phyloP scores from a whole-genome alignment of 2,797 vertebrate genomes.

The Macroramphosus scolopax region DNA sequence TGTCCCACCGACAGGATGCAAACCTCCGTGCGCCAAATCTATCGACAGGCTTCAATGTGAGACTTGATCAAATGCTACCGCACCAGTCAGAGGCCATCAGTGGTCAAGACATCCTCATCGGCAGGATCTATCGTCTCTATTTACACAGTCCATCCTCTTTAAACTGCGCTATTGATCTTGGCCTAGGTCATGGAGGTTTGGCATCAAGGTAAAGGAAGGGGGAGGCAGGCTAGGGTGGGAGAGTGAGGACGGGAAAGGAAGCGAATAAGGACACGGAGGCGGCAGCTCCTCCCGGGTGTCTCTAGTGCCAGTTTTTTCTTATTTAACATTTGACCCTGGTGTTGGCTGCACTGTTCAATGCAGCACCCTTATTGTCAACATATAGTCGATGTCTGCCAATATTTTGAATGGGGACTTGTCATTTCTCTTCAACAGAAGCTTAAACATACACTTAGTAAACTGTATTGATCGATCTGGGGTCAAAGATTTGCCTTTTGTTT shows the following conservation, averaged over 20 bases:
- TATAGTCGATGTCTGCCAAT: conserved; percentile 64
- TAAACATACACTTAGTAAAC: conserved; percentile 44
- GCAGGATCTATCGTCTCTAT: conserved; percentile 68
- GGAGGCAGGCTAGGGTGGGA: conserved; percentile 19
- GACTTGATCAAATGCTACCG: conserved; percentile 63
- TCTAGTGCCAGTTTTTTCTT: conserved; percentile 52
- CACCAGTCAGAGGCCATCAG: conserved; percentile 57
- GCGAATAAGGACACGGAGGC: conserved; percentile 41
- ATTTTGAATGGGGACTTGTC: conserved; percentile 50
- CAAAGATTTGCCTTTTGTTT: conserved; percentile 27
- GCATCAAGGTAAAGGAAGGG: conserved; percentile 46
- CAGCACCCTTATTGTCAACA: conserved; percentile 44
- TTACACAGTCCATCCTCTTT: conserved; percentile 73
- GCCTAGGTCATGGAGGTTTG: conserved; percentile 65
- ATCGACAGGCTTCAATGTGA: conserved; percentile 50
- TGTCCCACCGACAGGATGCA: conserved; percentile 27
- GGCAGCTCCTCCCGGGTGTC: conserved; percentile 47
- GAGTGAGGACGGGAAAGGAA: conserved; percentile 40
- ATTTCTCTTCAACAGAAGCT: conserved; percentile 39
- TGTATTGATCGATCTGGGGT: conserved; percentile 27
- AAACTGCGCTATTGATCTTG: conserved; percentile 70
- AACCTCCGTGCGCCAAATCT: conserved; percentile 25
- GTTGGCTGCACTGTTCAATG: conserved; percentile 66
- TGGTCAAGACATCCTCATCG: conserved; percentile 56
- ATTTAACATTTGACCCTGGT: conserved; percentile 72